Evolutionary conservation across 2,797 vertebrate genomes (phyloP).

Genomic region (Erpetoichthys calabaricus): DNA sequence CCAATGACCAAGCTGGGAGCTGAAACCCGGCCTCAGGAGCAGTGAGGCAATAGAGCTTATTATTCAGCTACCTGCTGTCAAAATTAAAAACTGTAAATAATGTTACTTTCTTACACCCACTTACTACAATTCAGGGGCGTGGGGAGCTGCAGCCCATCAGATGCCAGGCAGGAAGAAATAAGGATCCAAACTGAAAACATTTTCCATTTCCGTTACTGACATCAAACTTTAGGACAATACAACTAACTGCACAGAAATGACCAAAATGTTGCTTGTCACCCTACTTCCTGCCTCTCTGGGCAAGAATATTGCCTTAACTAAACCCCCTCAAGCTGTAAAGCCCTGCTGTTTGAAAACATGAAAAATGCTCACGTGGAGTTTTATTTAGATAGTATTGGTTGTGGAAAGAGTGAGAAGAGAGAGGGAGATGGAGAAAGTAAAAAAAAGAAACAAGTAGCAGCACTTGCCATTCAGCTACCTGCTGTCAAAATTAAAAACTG

Average conservation of each 20-base stretch:
- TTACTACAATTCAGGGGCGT: no score
- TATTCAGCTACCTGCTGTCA: no score
- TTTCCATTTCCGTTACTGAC: not conserved
- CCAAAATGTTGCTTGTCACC: constrained; percentile 12
- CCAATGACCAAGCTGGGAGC: no score
- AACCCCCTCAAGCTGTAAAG: constrained; percentile 45
- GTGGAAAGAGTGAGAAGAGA: constrained; percentile 3
- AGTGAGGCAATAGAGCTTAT: no score
- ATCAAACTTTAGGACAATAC: constrained; percentile 1
- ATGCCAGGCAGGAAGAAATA: no score
- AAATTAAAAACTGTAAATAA: no score
- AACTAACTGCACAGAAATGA: constrained; percentile 9
- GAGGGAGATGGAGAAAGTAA: constrained; percentile 2
- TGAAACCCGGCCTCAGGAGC: no score
- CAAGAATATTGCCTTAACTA: constrained; percentile 57
- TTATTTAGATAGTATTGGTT: constrained; percentile 44
- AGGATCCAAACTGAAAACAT: not conserved
- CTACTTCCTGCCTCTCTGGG: constrained; percentile 12
- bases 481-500: no score
- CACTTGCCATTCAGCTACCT: no score
- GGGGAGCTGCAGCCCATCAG: no score
- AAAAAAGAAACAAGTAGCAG: constrained; percentile 2
- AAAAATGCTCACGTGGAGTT: constrained; percentile 57
- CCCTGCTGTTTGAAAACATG: constrained; percentile 51
- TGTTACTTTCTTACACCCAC: no score